Evolutionary conservation across 2,113 vertebrate genomes (phyloP).

Genomic region (Megaceryle maxima): DNA sequence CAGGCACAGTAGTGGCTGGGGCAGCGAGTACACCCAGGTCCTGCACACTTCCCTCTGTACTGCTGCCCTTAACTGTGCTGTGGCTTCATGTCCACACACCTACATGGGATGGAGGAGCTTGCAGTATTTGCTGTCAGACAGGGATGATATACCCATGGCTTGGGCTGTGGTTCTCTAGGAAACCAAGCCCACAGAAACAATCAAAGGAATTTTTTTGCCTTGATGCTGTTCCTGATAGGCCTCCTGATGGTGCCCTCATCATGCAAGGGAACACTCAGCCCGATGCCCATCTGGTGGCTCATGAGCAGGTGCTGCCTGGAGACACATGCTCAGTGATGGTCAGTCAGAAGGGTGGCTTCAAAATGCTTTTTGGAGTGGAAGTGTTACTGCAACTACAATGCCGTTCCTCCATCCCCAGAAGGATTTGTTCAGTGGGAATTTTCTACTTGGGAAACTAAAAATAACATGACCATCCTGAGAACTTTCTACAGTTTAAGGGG

Average conservation of each 20-base stretch:
- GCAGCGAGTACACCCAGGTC: background rate
- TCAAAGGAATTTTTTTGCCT: background rate
- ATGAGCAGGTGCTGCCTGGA: background rate
- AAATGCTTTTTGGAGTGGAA: background rate
- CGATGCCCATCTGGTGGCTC: background rate
- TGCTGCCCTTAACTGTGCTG: background rate
- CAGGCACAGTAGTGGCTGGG: background rate
- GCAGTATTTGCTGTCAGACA: background rate
- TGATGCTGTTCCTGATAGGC: background rate
- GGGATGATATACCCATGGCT: background rate
- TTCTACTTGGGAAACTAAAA: background rate
- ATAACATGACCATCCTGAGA: background rate
- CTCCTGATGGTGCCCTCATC: background rate
- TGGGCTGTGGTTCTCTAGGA: background rate
- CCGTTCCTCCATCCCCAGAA: background rate
- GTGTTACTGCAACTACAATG: background rate
- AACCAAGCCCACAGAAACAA: accelerated
- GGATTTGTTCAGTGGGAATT: background rate
- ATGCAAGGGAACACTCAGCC: accelerated
- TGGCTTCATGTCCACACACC: background rate
- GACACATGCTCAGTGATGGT: accelerated
- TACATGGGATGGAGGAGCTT: background rate
- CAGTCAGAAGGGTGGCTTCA: background rate
- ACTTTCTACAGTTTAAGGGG: background rate
- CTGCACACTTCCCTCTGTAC: background rate